Conservation (phyloP, 1,140 invertebrate genomes). For the Asobara japonica region DNA sequence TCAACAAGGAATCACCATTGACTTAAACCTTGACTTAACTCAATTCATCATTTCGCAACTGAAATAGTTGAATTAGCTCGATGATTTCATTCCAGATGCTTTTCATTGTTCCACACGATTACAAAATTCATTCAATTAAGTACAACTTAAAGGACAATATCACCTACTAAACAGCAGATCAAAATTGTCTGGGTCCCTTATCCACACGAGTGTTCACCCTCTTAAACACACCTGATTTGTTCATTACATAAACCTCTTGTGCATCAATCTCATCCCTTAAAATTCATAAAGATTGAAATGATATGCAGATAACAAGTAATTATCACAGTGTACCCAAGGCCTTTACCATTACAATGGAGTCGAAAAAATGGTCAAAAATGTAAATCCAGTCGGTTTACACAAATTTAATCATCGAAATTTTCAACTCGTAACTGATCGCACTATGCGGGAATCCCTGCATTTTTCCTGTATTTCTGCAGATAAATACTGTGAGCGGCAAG, state of each 20-base stretch:
- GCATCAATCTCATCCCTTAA: not conserved
- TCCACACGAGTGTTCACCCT: not conserved
- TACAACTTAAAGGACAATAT: not conserved
- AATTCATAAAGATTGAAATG: slow-evolving; percentile 22
- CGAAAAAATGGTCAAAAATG: no score
- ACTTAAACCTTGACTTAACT: no score
- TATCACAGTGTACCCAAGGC: slow-evolving; percentile 30
- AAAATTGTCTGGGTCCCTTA: not conserved
- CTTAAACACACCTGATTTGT: not conserved
- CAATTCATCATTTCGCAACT: no score
- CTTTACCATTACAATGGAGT: slow-evolving; percentile 7
- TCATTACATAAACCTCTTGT: not conserved
- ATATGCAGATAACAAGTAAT: slow-evolving; percentile 33
- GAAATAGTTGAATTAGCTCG: no score
- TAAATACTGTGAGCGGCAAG: no score
- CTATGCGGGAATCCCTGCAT: no score
- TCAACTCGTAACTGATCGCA: no score
- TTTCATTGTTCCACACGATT: not conserved
- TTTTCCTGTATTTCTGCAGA: no score
- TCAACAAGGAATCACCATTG: no score
- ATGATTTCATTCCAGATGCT: not conserved
- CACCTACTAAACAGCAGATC: not conserved
- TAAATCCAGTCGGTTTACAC: no score
- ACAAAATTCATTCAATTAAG: not conserved
- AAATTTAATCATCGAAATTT: no score